phyloP scores from a whole-genome alignment of 2,888 invertebrate species.

The Cephus spinipes region DNA sequence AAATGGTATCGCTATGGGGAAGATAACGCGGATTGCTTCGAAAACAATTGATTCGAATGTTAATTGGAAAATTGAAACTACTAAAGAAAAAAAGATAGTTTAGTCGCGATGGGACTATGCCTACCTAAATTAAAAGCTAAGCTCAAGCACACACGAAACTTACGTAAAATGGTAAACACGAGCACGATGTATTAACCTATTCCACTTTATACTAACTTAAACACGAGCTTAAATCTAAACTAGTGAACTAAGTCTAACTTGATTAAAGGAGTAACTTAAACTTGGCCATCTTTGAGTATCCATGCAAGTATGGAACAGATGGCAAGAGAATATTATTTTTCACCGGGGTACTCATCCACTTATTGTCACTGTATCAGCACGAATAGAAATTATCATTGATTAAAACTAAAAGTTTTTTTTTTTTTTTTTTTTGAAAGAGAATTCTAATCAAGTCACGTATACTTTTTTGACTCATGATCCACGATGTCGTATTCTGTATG shows the following conservation, averaged over 20 bases:
- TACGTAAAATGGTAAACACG: not conserved
- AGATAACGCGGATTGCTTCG: slow-evolving; percentile 13
- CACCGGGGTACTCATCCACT: slow-evolving; percentile 27
- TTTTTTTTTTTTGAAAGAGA: not conserved
- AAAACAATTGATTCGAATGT: slow-evolving; percentile 5
- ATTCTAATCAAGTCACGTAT: not conserved
- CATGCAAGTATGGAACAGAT: slow-evolving; percentile 3
- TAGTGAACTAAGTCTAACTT: slow-evolving; percentile 16
- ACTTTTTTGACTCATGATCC: not conserved
- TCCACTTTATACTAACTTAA: not conserved
- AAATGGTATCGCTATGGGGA: not conserved
- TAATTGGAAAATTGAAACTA: not conserved
- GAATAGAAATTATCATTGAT: slow-evolving; percentile 11
- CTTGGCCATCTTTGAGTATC: slow-evolving; percentile 4
- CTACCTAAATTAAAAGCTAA: slow-evolving; percentile 7
- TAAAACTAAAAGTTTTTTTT: slow-evolving; percentile 1
- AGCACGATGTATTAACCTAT: not conserved
- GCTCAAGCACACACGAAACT: slow-evolving; percentile 1
- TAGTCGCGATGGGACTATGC: not conserved
- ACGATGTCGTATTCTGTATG: not conserved
- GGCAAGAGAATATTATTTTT: slow-evolving; percentile 12
- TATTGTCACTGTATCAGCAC: slow-evolving; percentile 22
- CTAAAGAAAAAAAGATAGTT: not conserved
- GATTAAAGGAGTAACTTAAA: slow-evolving; percentile 12
- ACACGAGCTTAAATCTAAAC: slow-evolving; percentile 14